Evolutionary conservation across 2,797 vertebrate species (phyloP).

Genomic region (Sebastes kiyomatsui): DNA sequence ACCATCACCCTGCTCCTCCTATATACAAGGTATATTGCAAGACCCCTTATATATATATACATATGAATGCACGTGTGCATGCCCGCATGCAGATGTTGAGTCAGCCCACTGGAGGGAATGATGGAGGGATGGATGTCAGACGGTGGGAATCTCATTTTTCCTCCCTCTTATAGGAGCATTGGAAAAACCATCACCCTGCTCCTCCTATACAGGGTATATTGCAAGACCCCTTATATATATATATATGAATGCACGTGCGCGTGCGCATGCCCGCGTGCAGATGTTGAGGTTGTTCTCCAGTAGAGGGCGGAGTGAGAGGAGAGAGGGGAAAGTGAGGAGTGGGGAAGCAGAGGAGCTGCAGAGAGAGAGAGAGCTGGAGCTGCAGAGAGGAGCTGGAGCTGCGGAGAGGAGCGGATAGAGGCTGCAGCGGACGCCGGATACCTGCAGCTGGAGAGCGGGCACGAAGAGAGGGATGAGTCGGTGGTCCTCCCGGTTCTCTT

Average conservation of each 20-base stretch:
- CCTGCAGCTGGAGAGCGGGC: constrained; percentile 39
- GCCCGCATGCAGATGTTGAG: constrained; percentile 56
- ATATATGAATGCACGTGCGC: background rate
- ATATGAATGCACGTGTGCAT: background rate
- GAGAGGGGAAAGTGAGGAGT: constrained; percentile 7
- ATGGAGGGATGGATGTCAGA: background rate
- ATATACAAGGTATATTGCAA: background rate
- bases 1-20: background rate
- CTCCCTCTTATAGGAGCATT: background rate
- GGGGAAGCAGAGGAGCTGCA: constrained; percentile 38
- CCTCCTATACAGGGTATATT: background rate
- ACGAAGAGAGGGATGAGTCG: constrained; percentile 18
- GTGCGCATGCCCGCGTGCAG: constrained; percentile 32
- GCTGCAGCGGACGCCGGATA: constrained; percentile 41
- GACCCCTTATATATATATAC: background rate
- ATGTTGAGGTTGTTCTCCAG: constrained; percentile 52
- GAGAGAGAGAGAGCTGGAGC: constrained; percentile 39
- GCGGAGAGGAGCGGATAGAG: constrained; percentile 56
- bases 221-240: background rate
- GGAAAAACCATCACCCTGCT: background rate
- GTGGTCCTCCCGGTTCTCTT: constrained; percentile 5
- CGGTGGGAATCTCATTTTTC: background rate
- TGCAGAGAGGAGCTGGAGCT: constrained; percentile 62
- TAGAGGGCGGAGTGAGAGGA: constrained; percentile 62
- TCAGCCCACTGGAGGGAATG: constrained; percentile 30